Evolutionary conservation across 2,113 vertebrate genomes (phyloP).

Genomic region (Thalassarche chlororhynchos): DNA sequence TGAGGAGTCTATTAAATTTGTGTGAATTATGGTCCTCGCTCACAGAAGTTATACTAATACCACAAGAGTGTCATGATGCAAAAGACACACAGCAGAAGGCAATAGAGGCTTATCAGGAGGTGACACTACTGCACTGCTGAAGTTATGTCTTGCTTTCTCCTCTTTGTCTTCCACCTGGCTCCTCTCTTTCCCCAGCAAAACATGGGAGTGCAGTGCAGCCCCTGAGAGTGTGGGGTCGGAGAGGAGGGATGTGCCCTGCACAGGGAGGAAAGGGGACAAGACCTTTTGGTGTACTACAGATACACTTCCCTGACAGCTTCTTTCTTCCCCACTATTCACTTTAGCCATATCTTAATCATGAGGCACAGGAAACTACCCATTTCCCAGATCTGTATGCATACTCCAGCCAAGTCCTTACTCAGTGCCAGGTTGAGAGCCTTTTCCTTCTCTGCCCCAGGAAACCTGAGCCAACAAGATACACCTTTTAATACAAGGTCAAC

Average conservation of each 20-base stretch:
- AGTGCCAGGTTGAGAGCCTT: not conserved
- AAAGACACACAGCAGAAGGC: not conserved
- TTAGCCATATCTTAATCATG: not conserved
- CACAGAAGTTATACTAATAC: not conserved
- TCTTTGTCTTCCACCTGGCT: not conserved
- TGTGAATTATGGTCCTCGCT: not conserved
- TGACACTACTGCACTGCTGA: not conserved
- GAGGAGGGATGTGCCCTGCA: not conserved
- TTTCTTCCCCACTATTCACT: not conserved
- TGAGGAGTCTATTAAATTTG: constrained; percentile 13
- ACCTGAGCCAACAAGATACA: not conserved
- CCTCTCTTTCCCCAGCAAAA: not conserved
- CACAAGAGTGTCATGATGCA: not conserved
- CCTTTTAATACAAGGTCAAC: not conserved
- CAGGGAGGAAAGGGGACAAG: fast-evolving
- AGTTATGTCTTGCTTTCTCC: not conserved
- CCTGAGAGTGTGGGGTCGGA: fast-evolving
- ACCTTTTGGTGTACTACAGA: not conserved
- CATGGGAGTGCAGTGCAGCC: not conserved
- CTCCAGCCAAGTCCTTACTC: not conserved
- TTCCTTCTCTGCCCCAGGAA: not conserved
- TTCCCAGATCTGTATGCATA: not conserved
- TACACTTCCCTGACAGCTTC: not conserved
- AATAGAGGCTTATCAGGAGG: not conserved
- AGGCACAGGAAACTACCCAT: not conserved